These are phyloP conservation scores for Heterodera carotae DNA, from an alignment of 1,140 invertebrate species.

Conservation along the genomic window DNA sequence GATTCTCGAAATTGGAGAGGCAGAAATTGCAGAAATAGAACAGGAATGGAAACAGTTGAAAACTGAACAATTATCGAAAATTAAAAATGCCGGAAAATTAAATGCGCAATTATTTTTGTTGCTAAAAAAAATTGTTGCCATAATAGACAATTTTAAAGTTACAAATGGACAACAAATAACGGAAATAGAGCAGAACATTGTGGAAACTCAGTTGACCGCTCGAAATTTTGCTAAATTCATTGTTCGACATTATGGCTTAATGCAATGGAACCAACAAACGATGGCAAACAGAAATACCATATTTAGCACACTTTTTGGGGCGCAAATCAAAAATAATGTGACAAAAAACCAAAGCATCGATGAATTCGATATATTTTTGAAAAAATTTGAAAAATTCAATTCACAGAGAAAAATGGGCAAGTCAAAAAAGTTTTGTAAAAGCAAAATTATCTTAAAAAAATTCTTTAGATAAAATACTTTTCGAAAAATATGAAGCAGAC, in stretches of 20 bases:
- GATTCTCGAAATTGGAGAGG: background rate
- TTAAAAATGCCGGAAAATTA: background rate
- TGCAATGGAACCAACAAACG: background rate
- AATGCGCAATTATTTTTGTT: background rate
- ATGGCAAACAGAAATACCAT: background rate
- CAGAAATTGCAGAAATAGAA: background rate
- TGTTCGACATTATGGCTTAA: background rate
- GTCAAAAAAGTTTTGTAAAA: too few relatives aligned
- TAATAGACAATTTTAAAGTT: background rate
- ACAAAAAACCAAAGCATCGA: background rate
- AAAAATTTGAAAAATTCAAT: background rate
- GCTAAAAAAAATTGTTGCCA: background rate
- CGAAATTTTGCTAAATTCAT: background rate
- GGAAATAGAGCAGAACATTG: background rate
- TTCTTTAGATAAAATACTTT: too few relatives aligned
- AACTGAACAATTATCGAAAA: background rate
- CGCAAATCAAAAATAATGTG: background rate
- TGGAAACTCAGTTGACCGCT: background rate
- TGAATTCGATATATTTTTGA: background rate
- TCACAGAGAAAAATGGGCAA: background rate
- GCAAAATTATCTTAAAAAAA: too few relatives aligned
- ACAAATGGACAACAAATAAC: background rate
- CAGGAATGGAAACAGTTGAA: background rate
- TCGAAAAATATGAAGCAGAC: too few relatives aligned
- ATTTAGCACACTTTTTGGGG: background rate